Conservation (phyloP, 2,888 invertebrate species). For the Erebia palarica region DNA sequence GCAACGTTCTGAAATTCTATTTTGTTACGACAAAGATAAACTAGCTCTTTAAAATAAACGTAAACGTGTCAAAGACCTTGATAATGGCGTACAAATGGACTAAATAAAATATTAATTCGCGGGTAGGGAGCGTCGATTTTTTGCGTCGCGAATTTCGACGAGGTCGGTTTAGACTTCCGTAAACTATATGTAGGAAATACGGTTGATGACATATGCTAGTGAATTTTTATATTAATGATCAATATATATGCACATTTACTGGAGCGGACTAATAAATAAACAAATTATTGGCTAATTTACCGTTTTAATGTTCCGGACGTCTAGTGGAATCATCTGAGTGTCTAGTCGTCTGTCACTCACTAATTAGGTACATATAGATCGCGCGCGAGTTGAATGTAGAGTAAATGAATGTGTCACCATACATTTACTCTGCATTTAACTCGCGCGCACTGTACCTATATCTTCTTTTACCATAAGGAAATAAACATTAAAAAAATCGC, state of each 20-base stretch:
- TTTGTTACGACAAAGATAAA: conserved; percentile 59
- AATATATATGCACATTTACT: background rate
- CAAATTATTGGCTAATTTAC: background rate
- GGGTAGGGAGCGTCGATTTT: conserved; percentile 48
- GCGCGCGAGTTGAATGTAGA: too few relatives aligned
- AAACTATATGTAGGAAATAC: conserved; percentile 33
- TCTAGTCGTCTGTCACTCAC: background rate
- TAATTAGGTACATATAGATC: background rate
- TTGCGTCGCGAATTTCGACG: conserved; percentile 42
- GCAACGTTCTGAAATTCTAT: conserved; percentile 41
- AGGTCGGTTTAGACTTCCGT: conserved; percentile 48
- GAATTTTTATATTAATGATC: conserved; percentile 9
- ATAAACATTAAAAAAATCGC: too few relatives aligned
- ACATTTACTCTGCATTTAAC: too few relatives aligned
- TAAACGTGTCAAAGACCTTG: conserved; percentile 75
- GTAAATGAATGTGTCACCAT: too few relatives aligned
- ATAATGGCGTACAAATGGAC: conserved; percentile 65
- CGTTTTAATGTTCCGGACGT: background rate
- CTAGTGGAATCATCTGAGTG: background rate
- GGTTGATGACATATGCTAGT: conserved; percentile 7
- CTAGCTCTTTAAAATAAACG: conserved; percentile 62
- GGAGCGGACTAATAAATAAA: background rate
- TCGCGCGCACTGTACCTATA: too few relatives aligned
- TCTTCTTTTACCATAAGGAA: too few relatives aligned
- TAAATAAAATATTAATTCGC: conserved; percentile 61